These are phyloP conservation scores for Frankliniella intonsa DNA, from an alignment of 2,888 invertebrate genomes.

Conservation along the genomic window DNA sequence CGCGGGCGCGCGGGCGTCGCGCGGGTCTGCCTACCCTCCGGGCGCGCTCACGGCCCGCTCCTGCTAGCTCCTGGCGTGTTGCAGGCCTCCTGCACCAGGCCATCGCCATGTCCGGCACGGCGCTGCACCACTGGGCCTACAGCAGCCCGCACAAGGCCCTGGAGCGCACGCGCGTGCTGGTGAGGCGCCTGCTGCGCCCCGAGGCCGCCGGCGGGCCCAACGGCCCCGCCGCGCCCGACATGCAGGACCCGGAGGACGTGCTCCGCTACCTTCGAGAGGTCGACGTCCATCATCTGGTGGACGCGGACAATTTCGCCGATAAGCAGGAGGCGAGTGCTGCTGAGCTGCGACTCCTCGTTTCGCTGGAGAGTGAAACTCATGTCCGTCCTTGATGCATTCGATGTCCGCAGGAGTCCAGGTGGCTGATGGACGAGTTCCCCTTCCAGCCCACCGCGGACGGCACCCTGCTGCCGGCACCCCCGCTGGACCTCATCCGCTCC, in stretches of 20 bases:
- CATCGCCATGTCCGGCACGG: neutral
- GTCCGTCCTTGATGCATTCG: neutral
- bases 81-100: neutral
- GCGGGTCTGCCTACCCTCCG: too few relatives aligned
- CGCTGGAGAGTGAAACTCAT: too few relatives aligned
- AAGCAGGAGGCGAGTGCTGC: neutral
- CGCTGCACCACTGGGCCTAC: constrained; percentile 9
- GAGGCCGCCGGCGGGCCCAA: neutral
- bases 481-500: neutral
- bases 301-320: neutral
- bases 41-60: too few relatives aligned
- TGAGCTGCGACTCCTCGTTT: neutral
- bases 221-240: neutral
- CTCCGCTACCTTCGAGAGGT: neutral
- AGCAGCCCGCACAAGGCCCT: constrained; percentile 2
- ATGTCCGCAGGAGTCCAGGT: neutral
- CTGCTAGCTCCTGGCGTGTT: neutral
- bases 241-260: neutral
- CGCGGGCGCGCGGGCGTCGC: too few relatives aligned
- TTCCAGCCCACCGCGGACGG: constrained; percentile 12
- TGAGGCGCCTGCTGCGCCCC: neutral
- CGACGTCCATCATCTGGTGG: neutral
- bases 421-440: constrained; percentile 23
- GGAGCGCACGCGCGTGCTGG: neutral
- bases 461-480: neutral